A percentile compares a stretch with the other conserved stretches of the same genome.
Evolutionary conservation across 2,888 invertebrate species (phyloP).

Genomic region (Alentia gelatinosa): DNA sequence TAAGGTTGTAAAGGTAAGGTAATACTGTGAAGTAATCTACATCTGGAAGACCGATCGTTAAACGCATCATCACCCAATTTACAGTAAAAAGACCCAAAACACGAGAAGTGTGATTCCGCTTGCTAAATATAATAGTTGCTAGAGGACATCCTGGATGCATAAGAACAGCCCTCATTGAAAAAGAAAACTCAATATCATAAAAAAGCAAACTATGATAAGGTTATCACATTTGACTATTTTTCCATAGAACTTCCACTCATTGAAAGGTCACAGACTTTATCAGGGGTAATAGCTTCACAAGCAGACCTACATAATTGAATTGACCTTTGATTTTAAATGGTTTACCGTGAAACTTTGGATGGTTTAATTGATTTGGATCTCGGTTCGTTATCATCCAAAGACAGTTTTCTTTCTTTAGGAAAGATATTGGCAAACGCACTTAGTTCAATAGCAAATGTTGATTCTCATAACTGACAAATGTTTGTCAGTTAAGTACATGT

Average conservation of each 20-base stretch:
- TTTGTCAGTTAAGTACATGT: too few relatives aligned
- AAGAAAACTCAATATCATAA: background rate
- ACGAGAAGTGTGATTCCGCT: background rate
- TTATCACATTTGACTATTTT: slow-evolving; percentile 8
- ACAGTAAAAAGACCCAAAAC: background rate
- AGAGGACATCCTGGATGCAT: background rate
- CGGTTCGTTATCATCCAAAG: background rate
- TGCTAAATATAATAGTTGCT: background rate
- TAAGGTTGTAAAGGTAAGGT: too few relatives aligned
- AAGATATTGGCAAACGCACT: background rate
- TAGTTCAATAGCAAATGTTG: background rate
- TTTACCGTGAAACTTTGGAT: background rate
- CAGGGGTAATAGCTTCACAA: background rate
- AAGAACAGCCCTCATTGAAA: background rate
- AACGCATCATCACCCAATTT: too few relatives aligned
- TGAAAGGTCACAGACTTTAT: slow-evolving; percentile 33
- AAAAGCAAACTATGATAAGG: slow-evolving; percentile 1
- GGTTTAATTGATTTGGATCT: background rate
- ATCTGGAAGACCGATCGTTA: too few relatives aligned
- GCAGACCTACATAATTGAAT: slow-evolving; percentile 3
- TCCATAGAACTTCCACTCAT: slow-evolving; percentile 8
- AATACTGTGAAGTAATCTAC: too few relatives aligned
- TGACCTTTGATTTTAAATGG: background rate
- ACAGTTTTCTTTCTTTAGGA: background rate
- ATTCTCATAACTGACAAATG: too few relatives aligned